These are phyloP conservation scores for Pteropus rufus DNA, from an alignment of 2,797 vertebrate genomes.

Conservation along the genomic window DNA sequence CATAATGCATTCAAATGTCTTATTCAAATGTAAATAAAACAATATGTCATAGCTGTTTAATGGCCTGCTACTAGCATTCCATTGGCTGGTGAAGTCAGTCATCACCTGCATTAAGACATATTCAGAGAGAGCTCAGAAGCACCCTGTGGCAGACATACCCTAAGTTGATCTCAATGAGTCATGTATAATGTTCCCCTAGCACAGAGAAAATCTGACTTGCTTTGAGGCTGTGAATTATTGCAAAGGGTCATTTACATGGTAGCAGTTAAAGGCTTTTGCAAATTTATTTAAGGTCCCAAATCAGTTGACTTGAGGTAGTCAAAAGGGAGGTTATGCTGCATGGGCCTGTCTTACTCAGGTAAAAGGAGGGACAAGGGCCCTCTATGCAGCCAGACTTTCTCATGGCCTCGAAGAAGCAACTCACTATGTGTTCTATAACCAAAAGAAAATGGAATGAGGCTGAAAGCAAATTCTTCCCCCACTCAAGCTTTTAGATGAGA, in stretches of 20 bases:
- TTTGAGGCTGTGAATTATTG: neutral
- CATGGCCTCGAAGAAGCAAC: neutral
- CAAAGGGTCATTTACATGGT: neutral
- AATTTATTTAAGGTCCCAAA: neutral
- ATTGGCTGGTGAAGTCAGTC: neutral
- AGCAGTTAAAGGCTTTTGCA: neutral
- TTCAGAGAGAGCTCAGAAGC: neutral
- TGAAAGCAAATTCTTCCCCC: neutral
- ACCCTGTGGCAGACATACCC: neutral
- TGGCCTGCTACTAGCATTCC: neutral
- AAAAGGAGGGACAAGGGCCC: neutral
- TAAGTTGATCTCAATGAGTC: neutral
- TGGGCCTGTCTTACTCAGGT: neutral
- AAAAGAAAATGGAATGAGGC: neutral
- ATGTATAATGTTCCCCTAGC: neutral
- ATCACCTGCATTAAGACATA: neutral
- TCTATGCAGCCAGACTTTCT: rapidly evolving
- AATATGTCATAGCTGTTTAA: neutral
- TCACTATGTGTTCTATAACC: rapidly evolving
- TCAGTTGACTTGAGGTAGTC: neutral
- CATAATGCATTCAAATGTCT: neutral
- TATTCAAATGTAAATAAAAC: neutral
- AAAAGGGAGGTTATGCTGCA: neutral
- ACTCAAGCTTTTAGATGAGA: neutral
- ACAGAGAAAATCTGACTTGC: neutral